Percentiles rank a stretch among this genome's conserved stretches.
These are phyloP conservation scores for Maccullochella peelii DNA, from an alignment of 2,113 vertebrate genomes.

Conservation along the genomic window DNA sequence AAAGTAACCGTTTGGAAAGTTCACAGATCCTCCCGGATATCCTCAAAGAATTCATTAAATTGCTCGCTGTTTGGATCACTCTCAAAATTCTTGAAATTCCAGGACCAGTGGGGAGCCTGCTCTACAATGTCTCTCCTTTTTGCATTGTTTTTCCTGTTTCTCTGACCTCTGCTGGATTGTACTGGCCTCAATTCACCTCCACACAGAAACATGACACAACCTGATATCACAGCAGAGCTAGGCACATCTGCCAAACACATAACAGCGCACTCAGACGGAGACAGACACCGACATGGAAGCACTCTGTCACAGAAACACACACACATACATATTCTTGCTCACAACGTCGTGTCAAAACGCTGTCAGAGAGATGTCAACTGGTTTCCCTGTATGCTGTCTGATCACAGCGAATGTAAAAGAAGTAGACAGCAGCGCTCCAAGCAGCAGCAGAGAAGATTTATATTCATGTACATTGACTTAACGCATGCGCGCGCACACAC, in stretches of 20 bases:
- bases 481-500: conserved; percentile 2
- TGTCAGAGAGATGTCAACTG: conserved; percentile 57
- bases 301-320: conserved; percentile 26
- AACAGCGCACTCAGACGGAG: conserved; percentile 1
- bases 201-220: conserved; percentile 21
- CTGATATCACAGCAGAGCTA: conserved; percentile 4
- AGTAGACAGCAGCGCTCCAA: conserved; percentile 43
- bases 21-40: conserved; percentile 18
- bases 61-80: conserved; percentile 38
- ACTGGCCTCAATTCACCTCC: conserved; percentile 48
- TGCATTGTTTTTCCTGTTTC: not conserved
- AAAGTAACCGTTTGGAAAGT: conserved; percentile 13
- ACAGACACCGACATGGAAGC: conserved; percentile 19
- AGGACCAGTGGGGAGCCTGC: conserved; percentile 39
- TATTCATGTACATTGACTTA: conserved; percentile 40
- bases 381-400: conserved; percentile 37
- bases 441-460: conserved; percentile 35
- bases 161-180: conserved; percentile 24
- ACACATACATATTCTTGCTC: conserved; percentile 19
- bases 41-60: conserved; percentile 34
- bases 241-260: conserved; percentile 24
- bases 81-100: conserved; percentile 66
- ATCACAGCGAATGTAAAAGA: conserved; percentile 38
- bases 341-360: conserved; percentile 51
- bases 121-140: conserved; percentile 12